Evolutionary conservation across 1,140 invertebrate species (phyloP).

Genomic region (Calephelis nemesis): DNA sequence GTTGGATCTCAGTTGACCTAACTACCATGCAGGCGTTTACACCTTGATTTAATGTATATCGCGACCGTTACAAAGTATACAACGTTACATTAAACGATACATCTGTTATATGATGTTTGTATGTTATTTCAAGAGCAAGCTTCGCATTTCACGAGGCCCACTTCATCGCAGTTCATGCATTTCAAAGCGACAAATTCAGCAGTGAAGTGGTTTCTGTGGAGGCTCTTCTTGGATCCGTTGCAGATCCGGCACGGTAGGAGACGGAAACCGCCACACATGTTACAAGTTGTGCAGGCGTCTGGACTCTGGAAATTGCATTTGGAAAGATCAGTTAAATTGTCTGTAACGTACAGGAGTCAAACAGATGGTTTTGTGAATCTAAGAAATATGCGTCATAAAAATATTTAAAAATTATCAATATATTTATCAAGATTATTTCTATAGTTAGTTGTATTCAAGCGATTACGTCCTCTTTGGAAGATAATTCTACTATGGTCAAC

Average conservation of each 20-base stretch:
- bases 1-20: too few species aligned
- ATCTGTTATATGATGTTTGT: neutral
- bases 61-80: neutral
- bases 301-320: constrained; percentile 84
- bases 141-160: constrained; percentile 92
- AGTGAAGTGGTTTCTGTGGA: constrained; percentile 95
- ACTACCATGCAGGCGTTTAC: too few species aligned
- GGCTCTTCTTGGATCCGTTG: constrained; percentile 96
- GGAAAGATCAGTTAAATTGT: neutral
- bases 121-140: constrained; percentile 80
- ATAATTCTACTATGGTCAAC: too few species aligned
- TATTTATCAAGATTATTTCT: too few species aligned
- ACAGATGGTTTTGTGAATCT: too few species aligned
- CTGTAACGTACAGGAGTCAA: too few species aligned
- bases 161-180: constrained; percentile 97
- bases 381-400: too few species aligned
- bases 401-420: too few species aligned
- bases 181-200: constrained; percentile 96
- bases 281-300: constrained; percentile 88
- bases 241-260: constrained; percentile 93
- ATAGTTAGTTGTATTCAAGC: too few species aligned
- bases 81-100: neutral
- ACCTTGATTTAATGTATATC: too few species aligned
- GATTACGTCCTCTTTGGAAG: too few species aligned
- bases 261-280: constrained; percentile 93